Evolutionary conservation across 2,888 invertebrate species (phyloP).

Genomic region (Mesochorus sp.): DNA sequence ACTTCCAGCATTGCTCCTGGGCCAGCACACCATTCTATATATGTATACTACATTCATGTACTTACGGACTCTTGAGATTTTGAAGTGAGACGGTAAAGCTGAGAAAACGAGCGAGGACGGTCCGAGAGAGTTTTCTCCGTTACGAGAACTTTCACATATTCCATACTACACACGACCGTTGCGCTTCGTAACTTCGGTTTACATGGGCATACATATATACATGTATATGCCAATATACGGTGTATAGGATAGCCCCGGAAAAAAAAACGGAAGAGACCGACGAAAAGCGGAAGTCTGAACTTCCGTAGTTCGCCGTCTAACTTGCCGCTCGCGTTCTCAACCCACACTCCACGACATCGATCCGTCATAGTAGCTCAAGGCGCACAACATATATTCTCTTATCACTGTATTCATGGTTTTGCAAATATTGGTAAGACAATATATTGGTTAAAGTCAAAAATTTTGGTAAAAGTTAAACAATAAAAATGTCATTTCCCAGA

Average conservation of each 20-base stretch:
- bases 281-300: constrained; percentile 9
- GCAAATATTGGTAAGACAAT: constrained; percentile 17
- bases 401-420: not conserved
- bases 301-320: constrained; percentile 25
- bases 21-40: constrained; percentile 2
- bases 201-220: not conserved
- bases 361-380: constrained; percentile 12
- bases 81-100: constrained; percentile 21
- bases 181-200: not conserved
- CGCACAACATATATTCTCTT: not conserved
- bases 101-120: constrained; percentile 47
- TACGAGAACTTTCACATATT: constrained; percentile 68
- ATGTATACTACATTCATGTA: not conserved
- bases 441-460: no score
- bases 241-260: not conserved
- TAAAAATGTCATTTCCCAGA: constrained; percentile 32
- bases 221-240: not conserved
- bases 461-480: not conserved
- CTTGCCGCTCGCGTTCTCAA: not conserved
- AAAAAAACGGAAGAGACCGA: not conserved
- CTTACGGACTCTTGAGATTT: constrained; percentile 27
- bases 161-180: constrained; percentile 35
- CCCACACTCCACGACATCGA: not conserved
- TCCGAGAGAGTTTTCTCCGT: constrained; percentile 64
- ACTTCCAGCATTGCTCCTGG: constrained; percentile 42